Evolutionary conservation across 2,113 vertebrate genomes (phyloP).

Genomic region (Recurvirostra avosetta): DNA sequence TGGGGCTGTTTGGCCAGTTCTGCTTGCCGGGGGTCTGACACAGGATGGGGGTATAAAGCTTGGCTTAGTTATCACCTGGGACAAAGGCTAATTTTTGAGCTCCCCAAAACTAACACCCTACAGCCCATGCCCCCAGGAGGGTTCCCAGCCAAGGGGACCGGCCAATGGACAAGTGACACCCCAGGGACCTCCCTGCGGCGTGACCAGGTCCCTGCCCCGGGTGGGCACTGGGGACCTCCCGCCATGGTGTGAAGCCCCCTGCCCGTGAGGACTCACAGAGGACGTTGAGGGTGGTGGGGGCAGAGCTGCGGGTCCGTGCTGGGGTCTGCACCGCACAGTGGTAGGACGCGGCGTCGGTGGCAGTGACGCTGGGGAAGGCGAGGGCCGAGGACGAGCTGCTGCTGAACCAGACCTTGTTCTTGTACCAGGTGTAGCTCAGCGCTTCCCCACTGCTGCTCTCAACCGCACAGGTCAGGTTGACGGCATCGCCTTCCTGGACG

Average conservation of each 20-base stretch:
- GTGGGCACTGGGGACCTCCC: too few relatives aligned
- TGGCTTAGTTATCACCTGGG: background rate
- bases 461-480: slow-evolving; percentile 67
- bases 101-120: too few relatives aligned
- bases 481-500: slow-evolving; percentile 37
- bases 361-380: background rate
- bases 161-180: background rate
- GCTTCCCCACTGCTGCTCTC: background rate
- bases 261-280: slow-evolving; percentile 60
- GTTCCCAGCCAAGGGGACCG: fast-evolving
- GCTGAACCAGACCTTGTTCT: slow-evolving; percentile 29
- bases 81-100: background rate
- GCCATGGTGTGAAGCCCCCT: fast-evolving
- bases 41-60: background rate
- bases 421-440: slow-evolving; percentile 69
- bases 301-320: slow-evolving; percentile 13
- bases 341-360: slow-evolving; percentile 48
- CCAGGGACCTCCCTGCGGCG: background rate
- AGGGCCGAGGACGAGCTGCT: background rate
- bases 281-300: slow-evolving; percentile 52
- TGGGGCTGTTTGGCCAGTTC: background rate
- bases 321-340: background rate
- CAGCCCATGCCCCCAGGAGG: too few relatives aligned
- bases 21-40: fast-evolving
- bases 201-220: fast-evolving